Conservation (phyloP, 2,113 vertebrate genomes). For the Terrapene triunguis region DNA sequence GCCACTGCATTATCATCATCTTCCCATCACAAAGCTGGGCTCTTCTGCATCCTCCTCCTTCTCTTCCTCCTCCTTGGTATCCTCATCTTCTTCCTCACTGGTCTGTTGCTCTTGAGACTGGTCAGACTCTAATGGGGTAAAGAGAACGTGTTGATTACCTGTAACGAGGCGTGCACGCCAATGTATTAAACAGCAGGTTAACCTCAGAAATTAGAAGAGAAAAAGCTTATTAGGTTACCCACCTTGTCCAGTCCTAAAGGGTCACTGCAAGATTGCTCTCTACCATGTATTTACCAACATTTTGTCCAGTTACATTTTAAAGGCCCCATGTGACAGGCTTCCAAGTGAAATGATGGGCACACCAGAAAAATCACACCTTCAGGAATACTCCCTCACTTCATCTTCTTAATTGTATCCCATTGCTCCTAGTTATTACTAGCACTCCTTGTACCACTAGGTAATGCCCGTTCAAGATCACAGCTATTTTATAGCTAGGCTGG, state of each 20-base stretch:
- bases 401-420: background rate
- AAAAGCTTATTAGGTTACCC: background rate
- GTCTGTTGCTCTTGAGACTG: conserved; percentile 69
- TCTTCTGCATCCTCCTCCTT: conserved; percentile 78
- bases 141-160: background rate
- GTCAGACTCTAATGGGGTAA: conserved; percentile 60
- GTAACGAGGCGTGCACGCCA: background rate
- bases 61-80: conserved; percentile 77
- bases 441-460: background rate
- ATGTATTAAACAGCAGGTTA: background rate
- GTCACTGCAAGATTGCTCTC: background rate
- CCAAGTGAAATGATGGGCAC: background rate
- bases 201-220: background rate
- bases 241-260: background rate
- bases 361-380: background rate
- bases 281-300: background rate
- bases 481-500: background rate
- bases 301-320: background rate
- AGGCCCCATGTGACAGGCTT: background rate
- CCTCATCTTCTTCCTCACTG: conserved; percentile 78
- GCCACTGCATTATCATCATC: conserved; percentile 52
- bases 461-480: background rate
- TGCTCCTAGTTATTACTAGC: background rate
- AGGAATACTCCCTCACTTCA: background rate
- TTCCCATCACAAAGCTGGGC: conserved; percentile 78